These are phyloP conservation scores for Asobara japonica DNA, from an alignment of 1,140 invertebrate genomes.

Conservation along the genomic window DNA sequence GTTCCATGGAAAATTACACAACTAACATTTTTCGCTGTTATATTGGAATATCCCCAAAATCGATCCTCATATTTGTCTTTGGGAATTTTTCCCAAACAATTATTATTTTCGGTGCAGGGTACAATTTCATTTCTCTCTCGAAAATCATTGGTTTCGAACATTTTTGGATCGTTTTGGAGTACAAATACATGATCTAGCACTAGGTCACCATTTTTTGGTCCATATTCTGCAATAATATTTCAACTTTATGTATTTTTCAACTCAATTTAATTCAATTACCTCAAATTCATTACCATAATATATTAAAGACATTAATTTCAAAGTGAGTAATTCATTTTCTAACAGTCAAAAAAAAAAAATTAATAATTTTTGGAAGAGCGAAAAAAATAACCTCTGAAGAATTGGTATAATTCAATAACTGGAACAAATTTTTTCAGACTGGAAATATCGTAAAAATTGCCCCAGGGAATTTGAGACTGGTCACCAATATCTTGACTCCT, in stretches of 20 bases:
- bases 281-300: too few relatives aligned
- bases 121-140: slow-evolving; percentile 81
- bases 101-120: slow-evolving; percentile 64
- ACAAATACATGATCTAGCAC: slow-evolving; percentile 81
- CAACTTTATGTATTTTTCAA: slow-evolving; percentile 29
- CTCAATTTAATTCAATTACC: too few relatives aligned
- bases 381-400: slow-evolving; percentile 71
- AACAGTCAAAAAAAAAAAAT: slow-evolving; percentile 23
- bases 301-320: too few relatives aligned
- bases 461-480: slow-evolving; percentile 77
- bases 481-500: slow-evolving; percentile 67
- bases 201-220: slow-evolving; percentile 57
- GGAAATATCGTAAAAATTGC: slow-evolving; percentile 85
- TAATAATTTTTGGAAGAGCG: slow-evolving; percentile 24
- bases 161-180: slow-evolving; percentile 87
- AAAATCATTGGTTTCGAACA: slow-evolving; percentile 84
- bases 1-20: slow-evolving; percentile 90
- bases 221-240: slow-evolving; percentile 49
- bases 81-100: slow-evolving; percentile 64
- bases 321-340: too few relatives aligned
- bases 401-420: slow-evolving; percentile 89
- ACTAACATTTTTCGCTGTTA: slow-evolving; percentile 73
- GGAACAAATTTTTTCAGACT: slow-evolving; percentile 84
- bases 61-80: slow-evolving; percentile 57
- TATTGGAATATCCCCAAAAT: slow-evolving; percentile 74